These are phyloP conservation scores for Pterobdella sp. DNA, from an alignment of 2,888 invertebrate genomes.

Conservation along the genomic window DNA sequence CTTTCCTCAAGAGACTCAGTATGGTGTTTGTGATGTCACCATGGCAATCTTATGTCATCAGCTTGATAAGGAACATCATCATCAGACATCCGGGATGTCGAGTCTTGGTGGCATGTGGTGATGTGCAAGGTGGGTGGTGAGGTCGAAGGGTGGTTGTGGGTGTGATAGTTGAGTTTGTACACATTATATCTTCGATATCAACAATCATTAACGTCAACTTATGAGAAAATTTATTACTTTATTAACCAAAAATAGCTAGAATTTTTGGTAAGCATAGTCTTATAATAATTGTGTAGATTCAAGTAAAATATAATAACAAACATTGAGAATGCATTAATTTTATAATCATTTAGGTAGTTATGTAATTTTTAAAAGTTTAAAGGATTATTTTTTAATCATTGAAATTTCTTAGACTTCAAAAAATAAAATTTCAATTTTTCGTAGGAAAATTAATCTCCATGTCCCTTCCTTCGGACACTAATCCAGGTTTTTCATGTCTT, in stretches of 20 bases:
- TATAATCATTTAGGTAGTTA: too few relatives aligned
- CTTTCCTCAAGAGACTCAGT: slow-evolving; percentile 80
- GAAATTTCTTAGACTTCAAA: too few relatives aligned
- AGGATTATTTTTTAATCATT: background rate
- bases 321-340: too few relatives aligned
- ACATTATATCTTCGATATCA: background rate
- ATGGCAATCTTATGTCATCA: slow-evolving; percentile 41
- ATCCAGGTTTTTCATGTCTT: too few relatives aligned
- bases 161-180: background rate
- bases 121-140: background rate
- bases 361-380: background rate
- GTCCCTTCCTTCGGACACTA: too few relatives aligned
- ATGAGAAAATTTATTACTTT: slow-evolving; percentile 35
- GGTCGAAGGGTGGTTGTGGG: background rate
- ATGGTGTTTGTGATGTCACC: slow-evolving; percentile 66
- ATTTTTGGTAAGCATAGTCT: too few relatives aligned
- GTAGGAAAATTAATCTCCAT: too few relatives aligned
- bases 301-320: too few relatives aligned
- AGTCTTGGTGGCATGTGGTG: background rate
- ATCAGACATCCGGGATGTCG: slow-evolving; percentile 65
- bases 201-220: background rate
- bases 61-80: slow-evolving; percentile 74
- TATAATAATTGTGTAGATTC: too few relatives aligned
- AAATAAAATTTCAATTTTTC: too few relatives aligned
- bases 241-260: too few relatives aligned